Evolutionary conservation across 2,113 vertebrate species (phyloP).

Genomic region (Mobula hypostoma): DNA sequence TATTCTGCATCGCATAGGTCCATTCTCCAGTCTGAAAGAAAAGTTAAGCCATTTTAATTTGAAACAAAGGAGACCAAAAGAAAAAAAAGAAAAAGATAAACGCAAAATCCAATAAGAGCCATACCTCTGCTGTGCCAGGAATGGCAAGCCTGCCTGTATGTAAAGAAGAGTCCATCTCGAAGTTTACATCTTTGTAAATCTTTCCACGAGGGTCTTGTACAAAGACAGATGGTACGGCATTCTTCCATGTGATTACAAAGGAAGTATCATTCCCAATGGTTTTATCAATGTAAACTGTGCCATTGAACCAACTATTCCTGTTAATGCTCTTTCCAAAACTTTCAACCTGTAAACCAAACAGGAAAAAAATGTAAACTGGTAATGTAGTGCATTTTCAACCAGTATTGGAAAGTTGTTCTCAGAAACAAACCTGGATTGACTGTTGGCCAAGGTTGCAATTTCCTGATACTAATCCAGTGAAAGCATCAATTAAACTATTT

Average conservation of each 20-base stretch:
- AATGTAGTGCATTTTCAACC: neutral
- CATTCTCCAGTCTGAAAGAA: constrained; percentile 51
- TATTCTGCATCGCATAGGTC: constrained; percentile 52
- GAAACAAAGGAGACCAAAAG: neutral
- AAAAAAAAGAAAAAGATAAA: neutral
- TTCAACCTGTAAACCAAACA: constrained; percentile 49
- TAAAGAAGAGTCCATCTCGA: constrained; percentile 40
- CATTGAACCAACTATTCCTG: constrained; percentile 43
- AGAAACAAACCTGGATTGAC: constrained; percentile 51
- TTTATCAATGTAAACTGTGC: constrained; percentile 48
- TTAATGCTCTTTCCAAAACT: constrained; percentile 44
- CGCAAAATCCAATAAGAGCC: neutral
- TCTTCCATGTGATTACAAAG: constrained; percentile 51
- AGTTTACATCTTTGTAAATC: constrained; percentile 44
- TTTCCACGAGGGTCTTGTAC: constrained; percentile 49
- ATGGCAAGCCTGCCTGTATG: constrained; percentile 46
- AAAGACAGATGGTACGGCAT: constrained; percentile 41
- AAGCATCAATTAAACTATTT: constrained; percentile 53
- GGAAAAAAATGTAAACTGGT: neutral
- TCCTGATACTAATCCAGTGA: constrained; percentile 51
- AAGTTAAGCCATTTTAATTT: neutral
- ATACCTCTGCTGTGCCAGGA: constrained; percentile 53
- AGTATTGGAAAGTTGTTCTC: neutral
- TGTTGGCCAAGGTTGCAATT: constrained; percentile 50
- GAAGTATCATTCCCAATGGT: constrained; percentile 54